Base-by-base conservation (phyloP, 1,140 invertebrate genomes). In the Aphidius ervi region DNA sequence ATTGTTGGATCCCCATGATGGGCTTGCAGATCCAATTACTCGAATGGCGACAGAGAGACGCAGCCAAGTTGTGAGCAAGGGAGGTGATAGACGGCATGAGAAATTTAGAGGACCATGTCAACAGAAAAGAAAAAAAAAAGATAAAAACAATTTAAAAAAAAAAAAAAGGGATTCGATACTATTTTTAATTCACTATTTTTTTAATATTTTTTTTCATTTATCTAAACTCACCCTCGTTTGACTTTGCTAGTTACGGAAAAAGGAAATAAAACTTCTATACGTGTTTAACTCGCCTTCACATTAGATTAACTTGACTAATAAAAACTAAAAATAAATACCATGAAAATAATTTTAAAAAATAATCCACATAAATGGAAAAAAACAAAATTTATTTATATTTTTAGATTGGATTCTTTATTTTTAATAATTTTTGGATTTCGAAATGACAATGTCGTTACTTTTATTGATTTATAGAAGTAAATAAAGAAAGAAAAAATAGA, bases 11-110 rank as follows among this genome's bases (percentile, higher is more conserved):
- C 63, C 61, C 63, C 59, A 7, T 52, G 63, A 58, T 54, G 62
- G 37, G 55, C 43, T 64, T 65, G 50, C 64, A 62, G 67, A 68
- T 68, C 65, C 65, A 68, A 68, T 68, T 68, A 68, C 65, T 62
- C 60, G 63, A 59, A 63, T 68, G 61, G 62, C n/a, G 46, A 48
- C 56, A 58, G 47, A 43, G 7, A 23, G 9, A 31, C 23, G 23
- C 23, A 41, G 9, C 9, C 31, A 40, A 37, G 50, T 23, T 39
- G 4, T 40, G 49, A 54, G 52, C 1, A 16, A 54, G 52, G 5
- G 52, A 54, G 10, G 42, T 37, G 39, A 42, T 9, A 54, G 1
- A 9, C 4, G n/a, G 4, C 4, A n/a, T 49, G 4, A 6, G 31
- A 39, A 52, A 10, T 52, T 52, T 50, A 9, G n/a, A 23, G 48